phyloP scores from a whole-genome alignment of 2,113 vertebrate genomes.

The Chamaea fasciata region DNA sequence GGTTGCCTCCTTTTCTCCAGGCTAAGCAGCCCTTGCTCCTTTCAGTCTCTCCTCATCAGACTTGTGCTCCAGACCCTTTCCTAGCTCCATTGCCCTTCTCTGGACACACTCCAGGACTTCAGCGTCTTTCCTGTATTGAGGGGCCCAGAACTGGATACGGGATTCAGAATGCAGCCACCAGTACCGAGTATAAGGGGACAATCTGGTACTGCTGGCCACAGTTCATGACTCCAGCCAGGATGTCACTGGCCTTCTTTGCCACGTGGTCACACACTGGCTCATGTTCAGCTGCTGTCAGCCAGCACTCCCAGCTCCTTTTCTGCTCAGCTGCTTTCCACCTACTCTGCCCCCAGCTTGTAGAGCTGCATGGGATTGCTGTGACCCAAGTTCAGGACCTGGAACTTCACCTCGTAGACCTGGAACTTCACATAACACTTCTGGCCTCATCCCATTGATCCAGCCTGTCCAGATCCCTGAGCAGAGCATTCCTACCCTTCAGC shows the following conservation, averaged over 20 bases:
- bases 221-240: background rate
- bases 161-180: background rate
- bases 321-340: too few relatives aligned
- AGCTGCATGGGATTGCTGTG: accelerated
- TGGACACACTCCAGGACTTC: accelerated
- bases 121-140: background rate
- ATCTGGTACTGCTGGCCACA: background rate
- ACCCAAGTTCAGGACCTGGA: background rate
- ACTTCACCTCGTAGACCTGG: background rate
- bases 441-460: background rate
- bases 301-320: background rate
- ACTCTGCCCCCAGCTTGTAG: background rate
- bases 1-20: background rate
- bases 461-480: background rate
- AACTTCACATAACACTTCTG: background rate
- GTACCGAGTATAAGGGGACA: accelerated
- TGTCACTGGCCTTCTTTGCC: background rate
- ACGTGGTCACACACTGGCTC: background rate
- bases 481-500: background rate
- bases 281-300: background rate
- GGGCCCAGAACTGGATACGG: background rate
- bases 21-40: background rate
- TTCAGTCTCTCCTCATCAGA: background rate
- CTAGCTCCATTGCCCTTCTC: background rate
- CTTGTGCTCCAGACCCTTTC: background rate